phyloP scores from a whole-genome alignment of 2,888 invertebrate genomes.

The Himalopsyche japonica region DNA sequence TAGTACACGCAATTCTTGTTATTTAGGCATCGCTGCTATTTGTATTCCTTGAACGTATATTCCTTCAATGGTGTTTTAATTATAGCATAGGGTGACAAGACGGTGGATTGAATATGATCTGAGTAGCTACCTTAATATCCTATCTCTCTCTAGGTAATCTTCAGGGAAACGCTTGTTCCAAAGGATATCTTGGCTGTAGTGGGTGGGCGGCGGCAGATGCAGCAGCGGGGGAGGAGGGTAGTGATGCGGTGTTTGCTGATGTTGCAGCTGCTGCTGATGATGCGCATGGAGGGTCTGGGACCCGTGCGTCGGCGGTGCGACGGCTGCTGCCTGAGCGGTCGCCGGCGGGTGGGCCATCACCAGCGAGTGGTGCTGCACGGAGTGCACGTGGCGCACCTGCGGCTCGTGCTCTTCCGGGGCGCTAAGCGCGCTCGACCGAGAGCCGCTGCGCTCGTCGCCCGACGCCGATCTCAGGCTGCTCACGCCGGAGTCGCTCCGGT shows the following conservation, averaged over 20 bases:
- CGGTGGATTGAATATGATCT: not conserved
- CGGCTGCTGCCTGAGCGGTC: slow-evolving; percentile 45
- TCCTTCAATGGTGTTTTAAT: not conserved
- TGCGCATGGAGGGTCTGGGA: slow-evolving; percentile 45
- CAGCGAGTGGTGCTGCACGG: slow-evolving; percentile 52
- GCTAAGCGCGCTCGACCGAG: slow-evolving; percentile 74
- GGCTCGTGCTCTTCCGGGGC: slow-evolving; percentile 71
- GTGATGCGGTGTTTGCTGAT: slow-evolving; percentile 46
- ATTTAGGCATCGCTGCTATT: too few relatives aligned
- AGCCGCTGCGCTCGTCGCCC: slow-evolving; percentile 77
- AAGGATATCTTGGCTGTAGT: slow-evolving; percentile 49
- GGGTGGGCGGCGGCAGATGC: slow-evolving; percentile 46
- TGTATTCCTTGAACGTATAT: not conserved
- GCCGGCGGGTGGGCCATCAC: slow-evolving; percentile 52
- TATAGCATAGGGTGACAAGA: too few relatives aligned
- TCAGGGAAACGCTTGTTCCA: slow-evolving; percentile 51
- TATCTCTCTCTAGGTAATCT: slow-evolving; percentile 63
- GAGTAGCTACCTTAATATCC: slow-evolving; percentile 64
- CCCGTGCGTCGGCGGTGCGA: slow-evolving; percentile 42
- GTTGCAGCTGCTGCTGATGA: slow-evolving; percentile 44
- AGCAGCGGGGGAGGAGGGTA: slow-evolving; percentile 44
- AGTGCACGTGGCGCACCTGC: slow-evolving; percentile 53
- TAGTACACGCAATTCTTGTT: too few relatives aligned
- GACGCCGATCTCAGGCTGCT: slow-evolving; percentile 73
- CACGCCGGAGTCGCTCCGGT: slow-evolving; percentile 69